Percentiles rank a stretch among this genome's conserved stretches.
These are phyloP conservation scores for Heliopora coerulea DNA, from an alignment of 92 coral and sea anemone species.

Conservation along the genomic window DNA sequence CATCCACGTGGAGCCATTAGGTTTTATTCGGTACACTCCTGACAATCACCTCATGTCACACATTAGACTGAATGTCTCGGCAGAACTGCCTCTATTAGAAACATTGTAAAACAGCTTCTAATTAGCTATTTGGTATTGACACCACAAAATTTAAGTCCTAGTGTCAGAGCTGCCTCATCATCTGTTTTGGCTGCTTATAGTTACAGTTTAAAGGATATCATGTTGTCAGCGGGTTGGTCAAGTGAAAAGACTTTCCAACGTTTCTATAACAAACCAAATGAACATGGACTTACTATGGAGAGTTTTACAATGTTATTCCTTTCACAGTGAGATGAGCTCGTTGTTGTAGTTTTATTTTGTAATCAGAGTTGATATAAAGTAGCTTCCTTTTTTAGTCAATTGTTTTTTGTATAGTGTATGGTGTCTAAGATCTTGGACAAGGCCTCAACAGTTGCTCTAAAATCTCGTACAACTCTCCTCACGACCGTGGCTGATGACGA, in stretches of 20 bases:
- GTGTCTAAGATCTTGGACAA: not conserved
- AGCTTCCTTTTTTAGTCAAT: no score
- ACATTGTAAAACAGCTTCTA: slow-evolving; percentile 6
- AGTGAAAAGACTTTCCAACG: slow-evolving; percentile 45
- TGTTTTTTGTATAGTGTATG: not conserved
- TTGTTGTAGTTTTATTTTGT: no score
- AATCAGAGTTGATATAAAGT: no score
- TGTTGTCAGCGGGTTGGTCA: slow-evolving; percentile 48
- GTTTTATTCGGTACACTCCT: slow-evolving; percentile 2
- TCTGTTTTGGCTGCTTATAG: slow-evolving; percentile 25
- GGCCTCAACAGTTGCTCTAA: slow-evolving; percentile 22
- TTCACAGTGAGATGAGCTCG: not conserved
- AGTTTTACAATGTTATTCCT: not conserved
- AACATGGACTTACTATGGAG: slow-evolving; percentile 19
- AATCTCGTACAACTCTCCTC: slow-evolving; percentile 34
- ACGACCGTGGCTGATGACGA: slow-evolving; percentile 36
- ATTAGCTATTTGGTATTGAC: slow-evolving; percentile 39
- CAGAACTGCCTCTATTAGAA: not conserved
- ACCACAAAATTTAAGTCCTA: slow-evolving; percentile 36
- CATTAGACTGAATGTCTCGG: not conserved
- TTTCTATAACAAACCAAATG: slow-evolving; percentile 24
- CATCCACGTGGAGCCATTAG: slow-evolving; percentile 31
- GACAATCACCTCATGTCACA: not conserved
- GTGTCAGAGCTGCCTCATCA: slow-evolving; percentile 42
- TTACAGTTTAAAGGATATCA: slow-evolving; percentile 30